Base-by-base conservation (phyloP, 2,888 invertebrate genomes). In the Xylota segnis region DNA sequence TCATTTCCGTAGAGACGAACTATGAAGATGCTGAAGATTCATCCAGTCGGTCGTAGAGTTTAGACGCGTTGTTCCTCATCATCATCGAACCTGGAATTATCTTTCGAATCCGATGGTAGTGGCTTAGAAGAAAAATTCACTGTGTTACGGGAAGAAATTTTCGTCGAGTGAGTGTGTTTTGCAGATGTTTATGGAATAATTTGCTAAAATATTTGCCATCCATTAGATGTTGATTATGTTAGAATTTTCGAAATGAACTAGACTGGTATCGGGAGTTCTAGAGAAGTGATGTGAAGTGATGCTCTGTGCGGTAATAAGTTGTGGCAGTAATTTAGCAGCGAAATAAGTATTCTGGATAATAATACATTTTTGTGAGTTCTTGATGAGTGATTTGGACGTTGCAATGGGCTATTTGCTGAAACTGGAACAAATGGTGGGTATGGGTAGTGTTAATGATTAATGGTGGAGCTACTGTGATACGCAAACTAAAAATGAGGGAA, bases 341-440 rank as follows among this genome's bases (percentile, higher is more conserved):
- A 68, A 81, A 78, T 75, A 65, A 71, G 34, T 40, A 66, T 76
- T 82, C 54, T 40, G 54, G 79, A 70, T 83, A 79, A 68, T 83
- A 61, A 74, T 50, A 76, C 37, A 82, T 56, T 77, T 61, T 61
- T 71, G 65, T 65, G 65, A 66, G 54, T 40, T 76, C 82, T 86
- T 82, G 61, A 86, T 86, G 86, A 82, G 61, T 77, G 86, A 86
- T 72, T 72, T 77, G 65, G 87, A 87, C 61, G 76, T 78, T 50
- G 84, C 83, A 43, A 88, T 89, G 88, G 88, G 83, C 81, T 91
- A 91, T 88, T 88, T 91, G 88, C 88, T 89, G 40, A 91, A 91
- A 89, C 84, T 91, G 87, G 91, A 91, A 89, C 90, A 90, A 89
- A 90, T 91, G 91, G 91, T 91, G 88, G 88, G 89, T 87, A 87